Percentiles rank a stretch among this genome's conserved stretches.
These are phyloP conservation scores for Netelia inedita DNA, from an alignment of 2,888 invertebrate species.

Conservation along the genomic window DNA sequence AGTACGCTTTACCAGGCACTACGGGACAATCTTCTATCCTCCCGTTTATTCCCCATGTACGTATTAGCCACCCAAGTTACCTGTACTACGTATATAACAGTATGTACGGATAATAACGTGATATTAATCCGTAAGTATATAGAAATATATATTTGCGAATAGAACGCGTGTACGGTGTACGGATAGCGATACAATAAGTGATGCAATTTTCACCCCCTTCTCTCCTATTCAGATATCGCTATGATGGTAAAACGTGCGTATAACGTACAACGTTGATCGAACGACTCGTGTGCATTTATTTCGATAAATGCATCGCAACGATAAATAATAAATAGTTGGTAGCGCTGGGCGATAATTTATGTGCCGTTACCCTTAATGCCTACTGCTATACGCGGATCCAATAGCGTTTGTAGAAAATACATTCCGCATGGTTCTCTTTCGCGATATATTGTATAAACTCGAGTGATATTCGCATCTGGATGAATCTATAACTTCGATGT, in stretches of 20 bases:
- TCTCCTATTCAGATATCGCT: slow-evolving; percentile 13
- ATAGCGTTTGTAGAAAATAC: slow-evolving; percentile 1
- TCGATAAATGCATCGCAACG: slow-evolving; percentile 34
- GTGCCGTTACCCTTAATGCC: slow-evolving; percentile 22
- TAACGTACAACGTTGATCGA: slow-evolving; percentile 32
- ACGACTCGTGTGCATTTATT: slow-evolving; percentile 24
- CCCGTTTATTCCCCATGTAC: slow-evolving; percentile 44
- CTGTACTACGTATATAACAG: background rate
- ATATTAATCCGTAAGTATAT: background rate
- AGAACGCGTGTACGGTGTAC: background rate
- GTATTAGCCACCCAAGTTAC: background rate
- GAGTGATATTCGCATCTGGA: slow-evolving; percentile 24
- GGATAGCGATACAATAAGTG: slow-evolving; percentile 2
- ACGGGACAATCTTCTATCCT: slow-evolving; percentile 22
- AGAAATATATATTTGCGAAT: slow-evolving; percentile 13
- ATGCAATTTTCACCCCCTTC: slow-evolving; percentile 12
- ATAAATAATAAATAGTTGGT: slow-evolving; percentile 49
- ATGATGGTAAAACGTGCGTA: slow-evolving; percentile 14
- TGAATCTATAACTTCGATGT: slow-evolving; percentile 21
- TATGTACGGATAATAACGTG: background rate
- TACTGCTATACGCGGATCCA: background rate
- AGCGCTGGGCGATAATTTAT: slow-evolving; percentile 42
- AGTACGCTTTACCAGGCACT: slow-evolving; percentile 17
- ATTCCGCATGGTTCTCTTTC: background rate
- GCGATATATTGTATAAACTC: too few species aligned